Percentiles rank a stretch among this genome's conserved stretches.
These are phyloP conservation scores for Sanderia malayensis DNA, from an alignment of 30 jellyfish, hydroid and myxozoan genomes.

Conservation along the genomic window DNA sequence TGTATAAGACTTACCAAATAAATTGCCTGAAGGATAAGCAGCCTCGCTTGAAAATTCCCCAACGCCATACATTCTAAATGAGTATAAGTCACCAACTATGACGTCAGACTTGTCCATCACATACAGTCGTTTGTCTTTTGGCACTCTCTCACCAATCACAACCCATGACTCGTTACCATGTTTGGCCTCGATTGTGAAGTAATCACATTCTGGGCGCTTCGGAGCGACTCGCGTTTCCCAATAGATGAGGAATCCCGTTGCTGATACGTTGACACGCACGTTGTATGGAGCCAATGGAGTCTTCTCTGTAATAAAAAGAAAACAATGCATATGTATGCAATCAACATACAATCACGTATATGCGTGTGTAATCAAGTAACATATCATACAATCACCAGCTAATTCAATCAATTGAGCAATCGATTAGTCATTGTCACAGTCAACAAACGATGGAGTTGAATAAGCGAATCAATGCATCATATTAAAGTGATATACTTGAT, in stretches of 20 bases:
- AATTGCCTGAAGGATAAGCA: conserved; percentile 22
- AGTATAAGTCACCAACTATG: not conserved
- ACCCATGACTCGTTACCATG: conserved; percentile 52
- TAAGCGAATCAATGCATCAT: no score
- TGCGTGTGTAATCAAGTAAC: no score
- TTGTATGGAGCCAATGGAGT: conserved; percentile 84
- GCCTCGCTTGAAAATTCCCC: conserved; percentile 27
- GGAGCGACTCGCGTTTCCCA: conserved; percentile 80
- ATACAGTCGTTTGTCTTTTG: conserved; percentile 6
- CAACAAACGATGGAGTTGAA: no score
- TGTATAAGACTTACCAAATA: not conserved
- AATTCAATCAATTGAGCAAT: not conserved
- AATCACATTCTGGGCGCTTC: conserved; percentile 77
- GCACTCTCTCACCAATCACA: conserved; percentile 18
- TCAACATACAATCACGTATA: not conserved
- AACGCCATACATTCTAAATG: conserved; percentile 61
- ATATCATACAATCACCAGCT: not conserved
- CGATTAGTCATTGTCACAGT: not conserved
- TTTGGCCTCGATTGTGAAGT: conserved; percentile 31
- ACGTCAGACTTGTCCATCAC: conserved; percentile 9
- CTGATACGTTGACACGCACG: conserved; percentile 56
- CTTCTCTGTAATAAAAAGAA: conserved; percentile 17
- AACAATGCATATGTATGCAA: not conserved
- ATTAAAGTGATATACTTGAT: no score
- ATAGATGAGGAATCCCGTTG: conserved; percentile 55